Evolutionary conservation across 2,888 invertebrate genomes (phyloP), one percentile per base, ranked within the genome.

Genomic region (Gryllus longicercus): DNA sequence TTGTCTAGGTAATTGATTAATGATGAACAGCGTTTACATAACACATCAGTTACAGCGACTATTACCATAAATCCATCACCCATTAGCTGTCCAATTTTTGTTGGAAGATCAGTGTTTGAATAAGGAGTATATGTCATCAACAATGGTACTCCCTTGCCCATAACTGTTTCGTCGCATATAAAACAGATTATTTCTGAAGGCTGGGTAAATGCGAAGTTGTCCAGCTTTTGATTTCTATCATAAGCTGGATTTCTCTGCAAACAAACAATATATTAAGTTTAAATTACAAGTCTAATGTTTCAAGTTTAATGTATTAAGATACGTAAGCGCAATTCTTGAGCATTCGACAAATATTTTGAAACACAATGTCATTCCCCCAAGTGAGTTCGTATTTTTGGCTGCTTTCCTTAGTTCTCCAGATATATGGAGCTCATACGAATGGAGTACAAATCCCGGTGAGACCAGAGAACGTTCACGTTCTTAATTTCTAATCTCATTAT

Each of bases 1-100:
- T 83, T 82, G 80, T 82, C 83, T 16, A 83, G 77, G n/a, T 79
- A 78, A 63, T 82, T 83, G 63, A 83, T 38, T 77, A 83, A 75
- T 14, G 77, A 23, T 18, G 77, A 50, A 79, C 83, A 83, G 18
- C 81, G 80, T 25, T 23, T 38, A 80, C 83, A 83, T n/a, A 83
- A 50, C 10, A 81, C 75, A 80, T 83, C 83, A 12, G 79, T 79
- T 16, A 50, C 78, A 18, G 78, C 79, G 23, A 83, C 80, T 23
- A 83, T 79, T 18, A 83, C 79, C 81, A 83, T 81, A 80, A 81
- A 82, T 14, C 79, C 78, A 50, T 83, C 82, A 25, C 83, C 83
- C 81, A 83, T 81, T 51, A 83, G 38, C 74, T 82, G 80, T 14
- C 81, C 83, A 51, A 83, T 82, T 80, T 82, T 82, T 23, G 79